Evolutionary conservation across 2,888 invertebrate species (phyloP).

Genomic region (Philereme transversata): DNA sequence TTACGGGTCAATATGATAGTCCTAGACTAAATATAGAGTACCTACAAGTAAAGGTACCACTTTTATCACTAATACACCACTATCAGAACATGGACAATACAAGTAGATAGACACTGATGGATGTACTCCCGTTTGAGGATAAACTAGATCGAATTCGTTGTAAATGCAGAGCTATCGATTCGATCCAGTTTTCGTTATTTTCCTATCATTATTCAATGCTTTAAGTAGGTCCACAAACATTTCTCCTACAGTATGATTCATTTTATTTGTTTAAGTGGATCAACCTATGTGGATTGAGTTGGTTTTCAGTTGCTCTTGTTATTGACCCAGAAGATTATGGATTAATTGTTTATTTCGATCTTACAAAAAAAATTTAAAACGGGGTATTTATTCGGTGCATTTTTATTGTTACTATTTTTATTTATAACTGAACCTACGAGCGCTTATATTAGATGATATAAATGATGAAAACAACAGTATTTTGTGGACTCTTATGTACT

Average conservation of each 20-base stretch:
- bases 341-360: no score
- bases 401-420: no score
- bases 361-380: no score
- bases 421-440: no score
- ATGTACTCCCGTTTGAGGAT: constrained; percentile 17
- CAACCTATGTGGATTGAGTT: background rate
- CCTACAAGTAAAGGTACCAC: constrained; percentile 22
- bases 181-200: constrained; percentile 23
- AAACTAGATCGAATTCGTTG: constrained; percentile 18
- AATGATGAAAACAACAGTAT: no score
- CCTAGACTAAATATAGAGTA: constrained; percentile 18
- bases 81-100: constrained; percentile 20
- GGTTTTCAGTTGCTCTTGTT: background rate
- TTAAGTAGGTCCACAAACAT: constrained; percentile 23
- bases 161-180: constrained; percentile 20
- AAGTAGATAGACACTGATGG: constrained; percentile 24
- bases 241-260: constrained; percentile 16
- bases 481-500: no score
- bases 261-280: constrained; percentile 18
- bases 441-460: no score
- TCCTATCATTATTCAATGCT: constrained; percentile 23
- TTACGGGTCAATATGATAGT: constrained; percentile 27
- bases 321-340: no score
- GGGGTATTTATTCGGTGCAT: no score
- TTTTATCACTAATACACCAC: constrained; percentile 19